Percentiles rank a stretch among this genome's conserved stretches.
phyloP scores from a whole-genome alignment of 2,113 vertebrate species.

The Labeo rohita region DNA sequence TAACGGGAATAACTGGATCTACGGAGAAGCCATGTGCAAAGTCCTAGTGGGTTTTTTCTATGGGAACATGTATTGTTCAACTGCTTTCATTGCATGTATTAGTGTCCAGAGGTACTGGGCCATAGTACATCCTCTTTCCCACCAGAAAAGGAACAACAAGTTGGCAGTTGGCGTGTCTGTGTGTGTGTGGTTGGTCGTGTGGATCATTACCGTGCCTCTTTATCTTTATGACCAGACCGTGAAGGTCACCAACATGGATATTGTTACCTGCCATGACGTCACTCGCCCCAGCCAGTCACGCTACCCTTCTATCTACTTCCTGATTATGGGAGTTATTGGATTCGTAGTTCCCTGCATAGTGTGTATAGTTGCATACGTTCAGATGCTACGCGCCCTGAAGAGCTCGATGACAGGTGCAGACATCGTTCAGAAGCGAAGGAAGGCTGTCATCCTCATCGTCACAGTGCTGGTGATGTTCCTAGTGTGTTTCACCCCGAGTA shows the following conservation, averaged over 20 bases:
- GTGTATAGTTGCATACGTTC: slow-evolving; percentile 79
- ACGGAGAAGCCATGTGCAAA: slow-evolving; percentile 84
- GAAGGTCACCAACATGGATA: slow-evolving; percentile 69
- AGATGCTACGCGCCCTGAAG: slow-evolving; percentile 82
- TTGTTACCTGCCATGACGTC: slow-evolving; percentile 93
- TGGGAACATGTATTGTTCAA: slow-evolving; percentile 95
- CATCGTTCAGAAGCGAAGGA: slow-evolving; percentile 77
- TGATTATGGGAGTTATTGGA: slow-evolving; percentile 81
- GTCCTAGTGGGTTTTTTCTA: slow-evolving; percentile 91
- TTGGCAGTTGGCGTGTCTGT: slow-evolving; percentile 75
- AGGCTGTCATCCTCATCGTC: slow-evolving; percentile 82
- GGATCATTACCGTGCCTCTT: slow-evolving; percentile 82
- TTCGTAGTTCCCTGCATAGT: slow-evolving; percentile 86
- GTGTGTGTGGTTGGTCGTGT: slow-evolving; percentile 82
- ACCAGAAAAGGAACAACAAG: slow-evolving; percentile 70
- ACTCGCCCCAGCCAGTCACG: slow-evolving; percentile 57
- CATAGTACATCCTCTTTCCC: slow-evolving; percentile 83
- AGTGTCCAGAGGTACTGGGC: slow-evolving; percentile 92
- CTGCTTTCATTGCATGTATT: slow-evolving; percentile 90
- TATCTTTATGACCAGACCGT: slow-evolving; percentile 83
- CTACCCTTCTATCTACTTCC: slow-evolving; percentile 80
- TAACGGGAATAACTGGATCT: slow-evolving; percentile 89
- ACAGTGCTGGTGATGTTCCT: slow-evolving; percentile 85
- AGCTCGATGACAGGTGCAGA: slow-evolving; percentile 72
- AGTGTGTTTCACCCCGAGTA: slow-evolving; percentile 81